phyloP scores from a whole-genome alignment of 2,113 vertebrate species.

The Ammodytes marinus region DNA sequence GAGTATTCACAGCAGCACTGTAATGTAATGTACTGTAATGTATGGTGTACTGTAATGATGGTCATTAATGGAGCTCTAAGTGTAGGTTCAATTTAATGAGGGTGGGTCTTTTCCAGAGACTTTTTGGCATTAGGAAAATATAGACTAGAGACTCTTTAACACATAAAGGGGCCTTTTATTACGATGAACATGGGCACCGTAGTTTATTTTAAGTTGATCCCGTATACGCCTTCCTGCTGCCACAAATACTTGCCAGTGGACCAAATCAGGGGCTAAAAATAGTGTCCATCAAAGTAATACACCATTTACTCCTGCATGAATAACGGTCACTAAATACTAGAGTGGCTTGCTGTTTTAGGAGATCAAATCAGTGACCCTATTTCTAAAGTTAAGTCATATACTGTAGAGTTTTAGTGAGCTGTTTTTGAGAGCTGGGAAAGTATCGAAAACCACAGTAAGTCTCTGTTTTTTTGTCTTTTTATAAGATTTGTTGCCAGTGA shows the following conservation, averaged over 20 bases:
- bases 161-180: not conserved
- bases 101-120: too few species aligned
- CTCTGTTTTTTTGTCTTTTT: not conserved
- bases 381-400: not conserved
- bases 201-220: not conserved
- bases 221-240: not conserved
- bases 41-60: too few species aligned
- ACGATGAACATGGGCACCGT: not conserved
- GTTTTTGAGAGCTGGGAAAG: not conserved
- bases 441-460: not conserved
- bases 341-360: not conserved
- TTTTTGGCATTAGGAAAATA: too few species aligned
- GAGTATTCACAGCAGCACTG: constrained; percentile 5
- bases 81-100: too few species aligned
- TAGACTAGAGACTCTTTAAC: too few species aligned
- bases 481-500: not conserved
- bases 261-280: not conserved
- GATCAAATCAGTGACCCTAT: not conserved
- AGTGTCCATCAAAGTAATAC: not conserved
- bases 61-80: not conserved
- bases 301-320: not conserved
- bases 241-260: not conserved
- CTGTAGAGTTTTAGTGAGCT: too few species aligned
- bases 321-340: not conserved
- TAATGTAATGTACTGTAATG: too few species aligned